Evolutionary conservation across 2,113 vertebrate species (phyloP), one percentile per base, ranked within the genome.

Genomic region (Cyprinodon brontotheroides): DNA sequence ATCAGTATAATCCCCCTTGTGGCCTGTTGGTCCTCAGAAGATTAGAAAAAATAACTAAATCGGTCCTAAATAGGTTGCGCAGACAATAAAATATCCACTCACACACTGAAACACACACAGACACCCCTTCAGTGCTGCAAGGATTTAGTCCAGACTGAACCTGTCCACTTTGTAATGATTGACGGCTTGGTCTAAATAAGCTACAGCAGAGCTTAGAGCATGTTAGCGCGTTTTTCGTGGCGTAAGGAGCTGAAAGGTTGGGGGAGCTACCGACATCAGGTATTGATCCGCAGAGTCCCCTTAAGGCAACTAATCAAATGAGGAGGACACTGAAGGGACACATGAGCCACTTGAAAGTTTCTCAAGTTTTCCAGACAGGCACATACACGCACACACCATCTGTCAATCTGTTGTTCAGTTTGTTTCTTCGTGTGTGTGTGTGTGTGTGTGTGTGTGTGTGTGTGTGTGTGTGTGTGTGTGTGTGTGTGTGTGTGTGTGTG

Each of bases 291-390:
- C 43, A 40, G 70, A 68, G 61, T 57, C 76, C 89, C 89, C 89
- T 78, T 80, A 77, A 88, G 89, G 89, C 89, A 72, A 82, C 87
- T 90, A 89, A 91, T 94, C 92, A 92, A 89, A 92, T 86, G 87
- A 86, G 77, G 69, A 41, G 50, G 78, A 82, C 57, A 47, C 82
- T 85, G 69, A 85, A 57, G 84, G 84, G 84, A 82, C 81, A 78
- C 75, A 50, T 68, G 80, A 89, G 75, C 65, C 86, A 80, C 78
- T 86, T 75, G 75, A 77, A 85, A 91, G 87, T 90, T 90, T 90
- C 82, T 89, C 90, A 88, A 90, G 88, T 92, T 92, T 91, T 92
- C 70, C 71, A 66, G 75, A 63, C 17, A 0, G 40, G 48, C 68
- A 65, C 67, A 57, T 43, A 75, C 57, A 67, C 64, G 61, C 66